These are phyloP conservation scores for Leptopilina drosophilae DNA, from an alignment of 2,888 invertebrate species.

Conservation along the genomic window DNA sequence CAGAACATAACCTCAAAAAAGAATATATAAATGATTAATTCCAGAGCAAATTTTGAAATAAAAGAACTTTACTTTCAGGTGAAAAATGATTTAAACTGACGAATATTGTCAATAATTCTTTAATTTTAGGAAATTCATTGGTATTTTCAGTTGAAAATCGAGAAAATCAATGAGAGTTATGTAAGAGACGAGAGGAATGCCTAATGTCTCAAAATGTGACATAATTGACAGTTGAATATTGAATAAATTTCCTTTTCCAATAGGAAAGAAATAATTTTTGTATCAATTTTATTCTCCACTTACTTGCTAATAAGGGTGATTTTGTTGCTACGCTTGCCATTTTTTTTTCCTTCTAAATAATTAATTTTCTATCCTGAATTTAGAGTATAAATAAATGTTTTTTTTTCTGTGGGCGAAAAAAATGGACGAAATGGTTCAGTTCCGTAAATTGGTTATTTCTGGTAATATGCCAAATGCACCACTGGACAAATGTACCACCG, in stretches of 20 bases:
- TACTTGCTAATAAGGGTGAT: conserved; percentile 58
- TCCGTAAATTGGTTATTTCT: not conserved
- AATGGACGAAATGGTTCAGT: conserved; percentile 6
- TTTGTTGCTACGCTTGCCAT: conserved; percentile 57
- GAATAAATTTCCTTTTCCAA: not conserved
- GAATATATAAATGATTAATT: too few species aligned
- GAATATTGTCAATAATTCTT: too few species aligned
- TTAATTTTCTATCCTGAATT: not conserved
- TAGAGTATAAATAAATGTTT: not conserved
- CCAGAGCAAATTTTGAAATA: too few species aligned
- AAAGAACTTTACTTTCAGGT: too few species aligned
- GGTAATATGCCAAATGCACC: too few species aligned
- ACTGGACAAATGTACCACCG: too few species aligned
- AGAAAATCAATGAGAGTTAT: conserved; percentile 4
- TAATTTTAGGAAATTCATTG: too few species aligned
- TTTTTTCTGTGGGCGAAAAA: not conserved
- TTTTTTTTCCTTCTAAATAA: conserved; percentile 55
- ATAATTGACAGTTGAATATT: not conserved
- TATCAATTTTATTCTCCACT: conserved; percentile 38
- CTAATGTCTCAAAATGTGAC: not conserved
- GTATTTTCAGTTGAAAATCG: too few species aligned
- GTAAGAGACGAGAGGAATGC: not conserved
- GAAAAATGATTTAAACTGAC: too few species aligned
- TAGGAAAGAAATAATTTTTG: not conserved
- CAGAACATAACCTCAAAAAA: too few species aligned